Base-by-base conservation (phyloP, 2,888 invertebrate genomes). In the Dioctria linearis region DNA sequence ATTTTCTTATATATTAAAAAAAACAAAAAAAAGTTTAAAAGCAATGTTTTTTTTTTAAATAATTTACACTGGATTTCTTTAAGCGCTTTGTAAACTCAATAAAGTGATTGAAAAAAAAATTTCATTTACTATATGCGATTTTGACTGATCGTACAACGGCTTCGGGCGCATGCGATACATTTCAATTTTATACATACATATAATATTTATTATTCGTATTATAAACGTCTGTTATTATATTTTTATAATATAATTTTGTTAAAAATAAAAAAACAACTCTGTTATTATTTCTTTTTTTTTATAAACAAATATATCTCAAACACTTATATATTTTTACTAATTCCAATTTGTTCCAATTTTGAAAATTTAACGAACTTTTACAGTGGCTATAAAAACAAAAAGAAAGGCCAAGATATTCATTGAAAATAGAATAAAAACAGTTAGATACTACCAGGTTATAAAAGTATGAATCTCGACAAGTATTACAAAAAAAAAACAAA, bases 121-220 rank as follows among this genome's bases (percentile, higher is more conserved):
- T 46, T 46, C 1, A 46, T 46, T 46, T 25, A n/a, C n/a, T n/a
- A 25, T 25, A 46, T 46, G 5, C 46, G 8, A 46, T 46, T 46
- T 46, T 46, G 86, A 85, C 85, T 85, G 87, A 87, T 86, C 86
- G 85, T 84, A 85, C 84, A 82, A 86, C 87, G 87, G 87, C 84
- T 87, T 87, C 87, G 87, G 87, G 87, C 84, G 86, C 85, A 86
- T 87, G 86, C 85, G 78, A 39, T 49, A 63, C 4, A 54, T n/a
- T 54, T 54, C 51, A 49, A 51, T 46, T 46, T 46, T 46, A 25
- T 25, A 25, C 25, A 25, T 25, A 25, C 25, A 8, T 67, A 25
- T 5, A 25, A 83, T 84, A 25, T 82, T 9, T 61, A 85, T 86
- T 84, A 57, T 61, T 54, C 75, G 63, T 73, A 79, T 75, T 59